Evolutionary conservation across 2,888 invertebrate species (phyloP).

Genomic region (Autographa gamma): DNA sequence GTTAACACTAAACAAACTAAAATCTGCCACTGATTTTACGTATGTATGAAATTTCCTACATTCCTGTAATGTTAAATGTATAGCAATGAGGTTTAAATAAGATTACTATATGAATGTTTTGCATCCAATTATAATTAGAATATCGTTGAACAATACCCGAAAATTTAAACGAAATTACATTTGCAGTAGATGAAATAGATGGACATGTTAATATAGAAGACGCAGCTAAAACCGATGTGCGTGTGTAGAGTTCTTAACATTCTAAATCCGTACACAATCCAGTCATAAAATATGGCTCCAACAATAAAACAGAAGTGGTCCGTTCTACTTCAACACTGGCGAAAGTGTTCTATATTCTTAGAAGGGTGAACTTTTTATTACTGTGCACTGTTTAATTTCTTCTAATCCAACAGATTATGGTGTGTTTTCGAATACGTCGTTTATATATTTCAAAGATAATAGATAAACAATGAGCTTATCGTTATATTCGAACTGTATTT

Average conservation of each 20-base stretch:
- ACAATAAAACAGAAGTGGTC: conserved; percentile 88
- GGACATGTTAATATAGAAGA: not conserved
- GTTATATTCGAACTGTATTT: conserved; percentile 16
- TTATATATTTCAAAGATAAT: conserved; percentile 42
- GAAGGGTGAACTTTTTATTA: conserved; percentile 82
- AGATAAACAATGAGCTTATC: conserved; percentile 48
- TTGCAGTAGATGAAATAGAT: not conserved
- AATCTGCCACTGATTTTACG: too few relatives aligned
- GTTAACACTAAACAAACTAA: not conserved
- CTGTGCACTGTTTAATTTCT: conserved; percentile 78
- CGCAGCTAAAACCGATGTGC: conserved; percentile 17
- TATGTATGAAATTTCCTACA: too few relatives aligned
- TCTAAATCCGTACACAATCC: conserved; percentile 88
- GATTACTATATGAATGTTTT: not conserved
- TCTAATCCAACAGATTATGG: conserved; percentile 67
- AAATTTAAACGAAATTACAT: not conserved
- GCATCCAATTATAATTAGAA: not conserved
- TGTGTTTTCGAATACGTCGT: conserved; percentile 50
- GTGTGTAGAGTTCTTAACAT: conserved; percentile 60
- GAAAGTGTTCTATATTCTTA: conserved; percentile 84
- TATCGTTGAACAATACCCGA: too few relatives aligned
- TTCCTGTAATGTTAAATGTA: too few relatives aligned
- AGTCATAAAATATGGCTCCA: conserved; percentile 88
- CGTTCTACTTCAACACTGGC: conserved; percentile 81
- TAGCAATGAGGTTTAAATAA: too few relatives aligned